Evolutionary conservation across 37 sponge, comb jelly and placozoan species (phyloP).

Genomic region (Chondrilla cf. caribensis): DNA sequence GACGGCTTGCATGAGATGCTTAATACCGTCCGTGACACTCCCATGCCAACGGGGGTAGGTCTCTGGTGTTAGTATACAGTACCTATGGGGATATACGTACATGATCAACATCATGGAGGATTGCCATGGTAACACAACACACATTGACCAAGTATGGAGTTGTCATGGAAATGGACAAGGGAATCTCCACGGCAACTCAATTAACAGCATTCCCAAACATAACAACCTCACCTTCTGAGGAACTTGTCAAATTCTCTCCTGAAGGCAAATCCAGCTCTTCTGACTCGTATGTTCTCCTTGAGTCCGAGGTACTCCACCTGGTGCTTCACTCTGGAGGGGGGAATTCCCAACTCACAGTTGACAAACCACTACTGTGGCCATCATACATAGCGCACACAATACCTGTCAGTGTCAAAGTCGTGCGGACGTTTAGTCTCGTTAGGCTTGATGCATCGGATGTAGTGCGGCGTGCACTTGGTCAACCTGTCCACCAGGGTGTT

Average conservation of each 20-base stretch:
- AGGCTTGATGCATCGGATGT: conserved; percentile 98
- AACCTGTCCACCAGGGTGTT: conserved; percentile 85
- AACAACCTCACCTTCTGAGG: too few species aligned
- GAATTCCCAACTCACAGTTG: not conserved
- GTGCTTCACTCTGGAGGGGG: conserved; percentile 74
- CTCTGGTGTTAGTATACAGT: conserved; percentile 85
- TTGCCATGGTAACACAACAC: too few species aligned
- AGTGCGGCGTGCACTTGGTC: conserved; percentile 93
- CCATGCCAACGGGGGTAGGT: conserved; percentile 93
- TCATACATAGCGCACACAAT: not conserved
- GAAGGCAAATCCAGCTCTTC: conserved; percentile 97
- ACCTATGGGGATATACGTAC: too few species aligned
- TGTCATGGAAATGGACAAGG: too few species aligned
- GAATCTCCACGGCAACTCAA: too few species aligned
- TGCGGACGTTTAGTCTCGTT: conserved; percentile 95
- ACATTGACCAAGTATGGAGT: too few species aligned
- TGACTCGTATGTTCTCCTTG: conserved; percentile 96
- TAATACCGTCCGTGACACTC: conserved; percentile 66
- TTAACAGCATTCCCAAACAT: not conserved
- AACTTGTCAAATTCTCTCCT: conserved; percentile 92
- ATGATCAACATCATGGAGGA: too few species aligned
- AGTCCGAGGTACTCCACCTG: conserved; percentile 97
- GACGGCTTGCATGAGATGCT: conserved; percentile 84
- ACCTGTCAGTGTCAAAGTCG: conserved; percentile 96
- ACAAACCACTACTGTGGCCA: too few species aligned